These are phyloP conservation scores for Sebastes baramenuke DNA, from an alignment of 2,797 vertebrate species.

Conservation along the genomic window DNA sequence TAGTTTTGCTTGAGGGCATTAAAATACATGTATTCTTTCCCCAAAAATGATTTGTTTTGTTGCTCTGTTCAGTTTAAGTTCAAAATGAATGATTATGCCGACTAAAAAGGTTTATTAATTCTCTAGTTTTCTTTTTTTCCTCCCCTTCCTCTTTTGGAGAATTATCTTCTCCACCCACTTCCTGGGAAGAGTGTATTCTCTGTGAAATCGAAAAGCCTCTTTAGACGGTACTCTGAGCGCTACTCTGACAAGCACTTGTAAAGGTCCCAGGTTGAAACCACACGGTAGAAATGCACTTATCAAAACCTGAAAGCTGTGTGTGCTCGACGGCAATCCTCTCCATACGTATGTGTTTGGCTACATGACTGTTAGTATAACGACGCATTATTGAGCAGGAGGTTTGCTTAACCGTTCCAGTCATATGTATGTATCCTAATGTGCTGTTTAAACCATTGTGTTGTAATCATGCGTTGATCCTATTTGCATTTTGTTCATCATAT, in stretches of 20 bases:
- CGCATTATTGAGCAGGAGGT: constrained; percentile 40
- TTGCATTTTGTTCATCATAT: constrained; percentile 58
- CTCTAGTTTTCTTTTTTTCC: constrained; percentile 62
- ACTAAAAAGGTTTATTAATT: constrained; percentile 88
- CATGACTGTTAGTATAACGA: constrained; percentile 40
- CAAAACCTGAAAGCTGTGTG: constrained; percentile 61
- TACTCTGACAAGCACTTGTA: constrained; percentile 70
- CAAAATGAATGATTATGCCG: constrained; percentile 86
- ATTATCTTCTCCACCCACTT: constrained; percentile 85
- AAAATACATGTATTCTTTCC: constrained; percentile 91
- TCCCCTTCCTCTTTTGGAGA: constrained; percentile 65
- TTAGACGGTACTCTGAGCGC: constrained; percentile 70
- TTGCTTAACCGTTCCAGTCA: constrained; percentile 42
- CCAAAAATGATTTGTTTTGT: constrained; percentile 90
- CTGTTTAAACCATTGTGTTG: constrained; percentile 43
- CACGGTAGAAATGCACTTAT: constrained; percentile 73
- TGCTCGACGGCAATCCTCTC: constrained; percentile 44
- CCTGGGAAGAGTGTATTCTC: constrained; percentile 68
- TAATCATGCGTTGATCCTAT: constrained; percentile 44
- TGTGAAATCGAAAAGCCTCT: constrained; percentile 83
- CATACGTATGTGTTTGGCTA: constrained; percentile 32
- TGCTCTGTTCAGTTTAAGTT: constrained; percentile 86
- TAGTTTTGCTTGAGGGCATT: constrained; percentile 91
- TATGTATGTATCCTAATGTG: constrained; percentile 34
- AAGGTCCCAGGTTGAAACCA: constrained; percentile 79